These are phyloP conservation scores for Limnodromus scolopaceus DNA, from an alignment of 2,797 vertebrate genomes.

Conservation along the genomic window DNA sequence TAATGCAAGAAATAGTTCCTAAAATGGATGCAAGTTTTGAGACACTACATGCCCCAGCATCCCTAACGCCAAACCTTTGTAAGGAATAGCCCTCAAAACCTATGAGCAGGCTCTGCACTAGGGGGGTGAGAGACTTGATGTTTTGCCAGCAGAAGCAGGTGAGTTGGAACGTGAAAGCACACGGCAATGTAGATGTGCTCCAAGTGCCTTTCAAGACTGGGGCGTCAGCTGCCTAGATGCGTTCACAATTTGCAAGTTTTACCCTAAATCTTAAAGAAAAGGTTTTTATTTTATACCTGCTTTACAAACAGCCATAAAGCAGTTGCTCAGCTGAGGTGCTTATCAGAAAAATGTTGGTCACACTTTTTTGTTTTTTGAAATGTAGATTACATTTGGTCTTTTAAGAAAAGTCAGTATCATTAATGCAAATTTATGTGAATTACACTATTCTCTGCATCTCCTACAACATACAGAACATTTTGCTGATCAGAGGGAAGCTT, in stretches of 20 bases:
- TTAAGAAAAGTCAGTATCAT: not conserved
- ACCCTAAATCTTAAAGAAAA: not conserved
- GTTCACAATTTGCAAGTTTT: not conserved
- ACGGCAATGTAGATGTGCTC: not conserved
- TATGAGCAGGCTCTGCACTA: not conserved
- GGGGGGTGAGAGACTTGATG: not conserved
- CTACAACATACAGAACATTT: not conserved
- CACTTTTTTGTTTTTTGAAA: not conserved
- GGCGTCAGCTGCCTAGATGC: not conserved
- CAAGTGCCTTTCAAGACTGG: not conserved
- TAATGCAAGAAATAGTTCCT: not conserved
- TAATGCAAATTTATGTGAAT: constrained; percentile 60
- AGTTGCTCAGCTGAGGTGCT: not conserved
- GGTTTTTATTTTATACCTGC: not conserved
- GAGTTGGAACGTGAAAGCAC: not conserved
- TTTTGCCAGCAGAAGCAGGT: not conserved
- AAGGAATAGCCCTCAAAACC: not conserved
- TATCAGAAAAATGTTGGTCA: not conserved
- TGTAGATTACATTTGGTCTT: not conserved
- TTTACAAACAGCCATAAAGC: not conserved
- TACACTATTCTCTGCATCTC: not conserved
- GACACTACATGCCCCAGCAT: fast-evolving
- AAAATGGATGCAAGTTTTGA: not conserved
- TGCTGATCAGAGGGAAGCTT: constrained; percentile 20
- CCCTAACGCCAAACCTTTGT: not conserved